These are phyloP conservation scores for Dromas ardeola DNA, from an alignment of 2,113 vertebrate species.

Conservation along the genomic window DNA sequence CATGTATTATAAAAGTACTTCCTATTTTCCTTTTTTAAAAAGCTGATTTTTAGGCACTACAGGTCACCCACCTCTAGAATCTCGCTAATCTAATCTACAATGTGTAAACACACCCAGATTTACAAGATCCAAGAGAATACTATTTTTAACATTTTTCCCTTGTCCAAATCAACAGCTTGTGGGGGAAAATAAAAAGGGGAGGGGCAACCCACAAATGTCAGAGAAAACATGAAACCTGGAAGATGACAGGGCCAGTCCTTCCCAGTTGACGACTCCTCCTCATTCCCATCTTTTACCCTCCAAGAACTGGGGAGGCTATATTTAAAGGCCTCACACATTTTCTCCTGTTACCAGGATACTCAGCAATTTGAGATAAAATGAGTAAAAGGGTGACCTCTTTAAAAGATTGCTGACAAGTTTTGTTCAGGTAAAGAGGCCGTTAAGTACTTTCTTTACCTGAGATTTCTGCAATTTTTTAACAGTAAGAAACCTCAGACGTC, in stretches of 20 bases:
- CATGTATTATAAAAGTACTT: neutral
- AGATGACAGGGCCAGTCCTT: neutral
- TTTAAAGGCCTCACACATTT: neutral
- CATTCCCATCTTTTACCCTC: neutral
- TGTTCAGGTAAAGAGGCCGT: neutral
- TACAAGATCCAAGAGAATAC: neutral
- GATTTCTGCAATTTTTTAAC: neutral
- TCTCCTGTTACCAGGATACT: neutral
- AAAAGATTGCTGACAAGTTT: neutral
- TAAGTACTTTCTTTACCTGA: constrained; percentile 10
- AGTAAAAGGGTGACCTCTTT: constrained; percentile 34
- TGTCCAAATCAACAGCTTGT: neutral
- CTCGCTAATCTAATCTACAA: neutral
- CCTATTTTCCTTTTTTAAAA: neutral
- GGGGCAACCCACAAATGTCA: neutral
- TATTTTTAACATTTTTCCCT: neutral
- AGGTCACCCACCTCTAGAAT: neutral
- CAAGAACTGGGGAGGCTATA: neutral
- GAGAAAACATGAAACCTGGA: neutral
- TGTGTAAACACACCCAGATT: neutral
- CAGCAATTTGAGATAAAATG: constrained; percentile 17
- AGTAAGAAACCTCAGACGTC: neutral
- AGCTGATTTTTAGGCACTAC: neutral
- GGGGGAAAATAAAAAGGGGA: neutral
- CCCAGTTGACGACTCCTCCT: neutral